These are phyloP conservation scores for Ceyx margarethae DNA, from an alignment of 2,113 vertebrate genomes.

Conservation along the genomic window DNA sequence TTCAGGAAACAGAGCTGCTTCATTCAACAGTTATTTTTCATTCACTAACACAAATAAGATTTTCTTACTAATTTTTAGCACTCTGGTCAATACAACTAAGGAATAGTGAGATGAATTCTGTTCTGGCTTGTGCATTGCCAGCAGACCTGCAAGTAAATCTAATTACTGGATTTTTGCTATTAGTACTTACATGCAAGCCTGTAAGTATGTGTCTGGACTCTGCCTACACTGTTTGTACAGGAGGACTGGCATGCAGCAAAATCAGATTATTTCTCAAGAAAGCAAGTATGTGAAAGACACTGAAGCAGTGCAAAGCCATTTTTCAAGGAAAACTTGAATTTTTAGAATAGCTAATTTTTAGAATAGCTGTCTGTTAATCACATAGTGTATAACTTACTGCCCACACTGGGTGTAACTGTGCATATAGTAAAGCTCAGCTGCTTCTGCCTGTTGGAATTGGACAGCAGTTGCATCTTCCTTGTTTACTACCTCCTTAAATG, in stretches of 20 bases:
- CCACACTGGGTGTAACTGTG: background rate
- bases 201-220: constrained; percentile 20
- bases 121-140: constrained; percentile 18
- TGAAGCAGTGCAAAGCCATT: background rate
- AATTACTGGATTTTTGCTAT: constrained; percentile 8
- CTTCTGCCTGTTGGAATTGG: background rate
- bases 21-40: constrained; percentile 3
- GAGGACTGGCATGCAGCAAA: background rate
- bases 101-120: background rate
- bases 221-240: background rate
- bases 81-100: background rate
- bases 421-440: background rate
- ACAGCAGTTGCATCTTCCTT: fast-evolving
- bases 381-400: background rate
- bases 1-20: background rate
- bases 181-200: background rate
- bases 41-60: constrained; percentile 26
- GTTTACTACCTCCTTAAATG: background rate
- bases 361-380: background rate
- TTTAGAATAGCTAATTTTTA: constrained; percentile 1
- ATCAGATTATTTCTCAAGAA: background rate
- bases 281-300: background rate
- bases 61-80: constrained; percentile 29
- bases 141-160: constrained; percentile 35
- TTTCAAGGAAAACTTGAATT: background rate